Conservation (phyloP, 2,113 vertebrate genomes). For the Todiramphus chloris region DNA sequence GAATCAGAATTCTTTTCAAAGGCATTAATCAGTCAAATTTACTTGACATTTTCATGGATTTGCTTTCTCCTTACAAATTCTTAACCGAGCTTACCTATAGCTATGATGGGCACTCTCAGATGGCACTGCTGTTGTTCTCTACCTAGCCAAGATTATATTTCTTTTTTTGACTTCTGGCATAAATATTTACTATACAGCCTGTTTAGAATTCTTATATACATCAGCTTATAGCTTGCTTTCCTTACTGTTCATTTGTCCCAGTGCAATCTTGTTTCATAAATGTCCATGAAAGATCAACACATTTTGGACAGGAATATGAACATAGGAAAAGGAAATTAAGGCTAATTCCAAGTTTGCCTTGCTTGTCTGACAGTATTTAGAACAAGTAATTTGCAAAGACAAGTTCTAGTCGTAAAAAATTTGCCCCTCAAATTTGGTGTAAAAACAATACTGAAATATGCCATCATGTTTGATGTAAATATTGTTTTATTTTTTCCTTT, state of each 20-base stretch:
- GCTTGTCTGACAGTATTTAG: background rate
- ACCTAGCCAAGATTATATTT: background rate
- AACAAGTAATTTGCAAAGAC: background rate
- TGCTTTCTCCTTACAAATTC: background rate
- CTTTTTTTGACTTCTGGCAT: background rate
- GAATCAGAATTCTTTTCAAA: slow-evolving; percentile 7
- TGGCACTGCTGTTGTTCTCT: background rate
- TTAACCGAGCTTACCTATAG: background rate
- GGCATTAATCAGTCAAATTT: slow-evolving; percentile 14
- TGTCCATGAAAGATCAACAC: background rate
- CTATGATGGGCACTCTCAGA: background rate
- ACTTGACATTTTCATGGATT: background rate
- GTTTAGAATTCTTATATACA: background rate
- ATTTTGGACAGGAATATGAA: background rate
- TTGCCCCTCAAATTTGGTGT: background rate
- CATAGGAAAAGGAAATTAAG: background rate
- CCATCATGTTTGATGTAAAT: background rate
- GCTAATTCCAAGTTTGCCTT: background rate
- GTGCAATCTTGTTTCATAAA: background rate
- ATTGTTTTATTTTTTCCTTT: background rate
- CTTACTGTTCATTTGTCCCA: background rate
- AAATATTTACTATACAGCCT: background rate
- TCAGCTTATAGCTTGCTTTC: background rate
- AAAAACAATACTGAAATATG: background rate
- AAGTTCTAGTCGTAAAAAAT: background rate